A percentile compares a stretch with the other conserved stretches of the same genome.
phyloP scores from a whole-genome alignment of 2,888 invertebrate genomes.

The Trichopria drosophilae region DNA sequence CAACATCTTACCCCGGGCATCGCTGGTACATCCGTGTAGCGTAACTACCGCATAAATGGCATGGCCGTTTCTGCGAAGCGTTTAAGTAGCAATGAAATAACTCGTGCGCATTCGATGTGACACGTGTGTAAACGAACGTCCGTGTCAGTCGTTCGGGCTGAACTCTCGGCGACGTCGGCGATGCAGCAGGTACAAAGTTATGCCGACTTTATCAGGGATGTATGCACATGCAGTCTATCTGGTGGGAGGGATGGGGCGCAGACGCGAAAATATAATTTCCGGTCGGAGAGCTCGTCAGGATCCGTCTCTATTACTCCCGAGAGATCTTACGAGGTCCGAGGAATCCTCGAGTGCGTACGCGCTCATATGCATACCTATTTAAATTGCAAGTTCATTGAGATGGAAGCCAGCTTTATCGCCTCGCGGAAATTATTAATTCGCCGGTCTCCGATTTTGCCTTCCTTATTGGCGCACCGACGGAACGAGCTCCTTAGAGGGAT shows the following conservation, averaged over 20 bases:
- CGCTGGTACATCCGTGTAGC: slow-evolving; percentile 8
- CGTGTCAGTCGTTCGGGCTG: slow-evolving; percentile 5
- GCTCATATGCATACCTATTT: slow-evolving; percentile 38
- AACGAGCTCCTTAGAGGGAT: too few species aligned
- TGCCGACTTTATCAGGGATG: slow-evolving; percentile 34
- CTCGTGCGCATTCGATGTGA: slow-evolving; percentile 18
- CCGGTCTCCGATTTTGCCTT: slow-evolving; percentile 38
- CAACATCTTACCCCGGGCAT: slow-evolving; percentile 6
- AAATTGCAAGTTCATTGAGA: slow-evolving; percentile 39
- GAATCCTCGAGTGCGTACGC: slow-evolving; percentile 11
- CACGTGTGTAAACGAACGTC: slow-evolving; percentile 17
- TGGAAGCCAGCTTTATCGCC: slow-evolving; percentile 38
- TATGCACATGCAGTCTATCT: neutral
- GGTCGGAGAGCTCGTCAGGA: slow-evolving; percentile 36
- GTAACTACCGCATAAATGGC: slow-evolving; percentile 1
- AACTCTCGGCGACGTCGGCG: neutral
- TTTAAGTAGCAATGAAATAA: slow-evolving; percentile 34
- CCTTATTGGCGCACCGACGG: too few species aligned
- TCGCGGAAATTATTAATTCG: slow-evolving; percentile 50
- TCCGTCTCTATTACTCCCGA: slow-evolving; percentile 38
- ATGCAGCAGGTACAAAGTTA: slow-evolving; percentile 32
- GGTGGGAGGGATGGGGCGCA: slow-evolving; percentile 17
- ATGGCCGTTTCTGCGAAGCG: too few species aligned
- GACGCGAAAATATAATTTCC: slow-evolving; percentile 45
- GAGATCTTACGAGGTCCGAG: slow-evolving; percentile 28